These are phyloP conservation scores for Thymelicus acteon DNA, from an alignment of 2,888 invertebrate genomes.

Conservation along the genomic window DNA sequence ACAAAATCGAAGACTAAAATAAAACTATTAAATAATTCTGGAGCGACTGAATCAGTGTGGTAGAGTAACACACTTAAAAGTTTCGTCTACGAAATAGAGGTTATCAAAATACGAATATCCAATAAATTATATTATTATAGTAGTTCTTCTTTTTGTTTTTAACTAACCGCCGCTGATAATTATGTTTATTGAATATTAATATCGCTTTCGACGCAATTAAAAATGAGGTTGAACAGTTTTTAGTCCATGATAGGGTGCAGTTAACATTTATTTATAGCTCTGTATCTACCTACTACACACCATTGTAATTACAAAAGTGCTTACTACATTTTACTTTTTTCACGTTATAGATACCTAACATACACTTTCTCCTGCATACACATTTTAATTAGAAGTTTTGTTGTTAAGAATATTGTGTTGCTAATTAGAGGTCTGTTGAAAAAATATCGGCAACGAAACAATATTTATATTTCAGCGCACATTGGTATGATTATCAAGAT, in stretches of 20 bases:
- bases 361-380: not conserved
- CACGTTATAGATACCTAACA: not conserved
- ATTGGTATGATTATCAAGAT: no score
- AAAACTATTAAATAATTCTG: not conserved
- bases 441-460: no score
- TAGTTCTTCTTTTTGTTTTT: slow-evolving; percentile 50
- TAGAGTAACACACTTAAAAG: slow-evolving; percentile 40
- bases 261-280: slow-evolving; percentile 13
- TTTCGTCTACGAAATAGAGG: slow-evolving; percentile 54
- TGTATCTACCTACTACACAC: not conserved
- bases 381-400: not conserved
- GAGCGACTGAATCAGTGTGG: slow-evolving; percentile 27
- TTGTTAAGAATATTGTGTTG: no score
- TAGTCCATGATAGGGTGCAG: slow-evolving; percentile 30
- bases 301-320: not conserved
- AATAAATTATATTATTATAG: slow-evolving; percentile 70
- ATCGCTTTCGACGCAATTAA: slow-evolving; percentile 69
- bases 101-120: slow-evolving; percentile 59
- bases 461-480: no score
- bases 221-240: slow-evolving; percentile 57
- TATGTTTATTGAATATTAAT: slow-evolving; percentile 79
- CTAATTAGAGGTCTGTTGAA: no score
- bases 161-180: slow-evolving; percentile 68
- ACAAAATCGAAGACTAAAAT: not conserved
- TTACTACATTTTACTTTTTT: not conserved